Evolutionary conservation across 2,113 vertebrate genomes (phyloP).

Genomic region (Elanoides forficatus): DNA sequence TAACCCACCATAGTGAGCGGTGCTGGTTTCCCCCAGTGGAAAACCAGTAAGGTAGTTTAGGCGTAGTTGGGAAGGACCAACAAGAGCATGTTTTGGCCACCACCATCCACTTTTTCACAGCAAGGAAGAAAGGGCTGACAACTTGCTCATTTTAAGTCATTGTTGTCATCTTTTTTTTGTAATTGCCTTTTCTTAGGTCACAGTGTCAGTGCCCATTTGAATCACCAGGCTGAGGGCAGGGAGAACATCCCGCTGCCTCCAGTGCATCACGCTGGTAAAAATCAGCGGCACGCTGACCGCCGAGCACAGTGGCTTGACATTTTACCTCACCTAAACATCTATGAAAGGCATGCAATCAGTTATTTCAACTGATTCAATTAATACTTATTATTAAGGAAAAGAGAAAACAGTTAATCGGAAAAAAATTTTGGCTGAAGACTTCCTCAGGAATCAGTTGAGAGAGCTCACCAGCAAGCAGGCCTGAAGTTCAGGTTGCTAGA

Average conservation of each 20-base stretch:
- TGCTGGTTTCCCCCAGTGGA: not conserved
- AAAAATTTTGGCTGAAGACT: not conserved
- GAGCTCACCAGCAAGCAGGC: not conserved
- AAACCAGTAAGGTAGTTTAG: not conserved
- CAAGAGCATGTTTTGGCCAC: too few relatives aligned
- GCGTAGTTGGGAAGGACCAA: not conserved
- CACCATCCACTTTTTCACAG: not conserved
- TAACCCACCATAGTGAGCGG: accelerated
- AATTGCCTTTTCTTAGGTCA: not conserved
- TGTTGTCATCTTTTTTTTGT: not conserved
- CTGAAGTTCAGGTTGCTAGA: not conserved
- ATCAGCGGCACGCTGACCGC: accelerated
- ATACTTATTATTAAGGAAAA: not conserved
- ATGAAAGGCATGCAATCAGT: not conserved
- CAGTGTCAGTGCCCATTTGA: not conserved
- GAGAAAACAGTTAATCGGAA: not conserved
- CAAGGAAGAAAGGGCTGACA: not conserved
- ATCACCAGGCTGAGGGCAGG: not conserved
- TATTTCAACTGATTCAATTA: not conserved
- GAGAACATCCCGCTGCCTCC: not conserved
- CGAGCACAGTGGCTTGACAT: not conserved
- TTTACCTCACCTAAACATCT: accelerated
- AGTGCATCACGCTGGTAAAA: accelerated
- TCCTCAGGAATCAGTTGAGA: not conserved
- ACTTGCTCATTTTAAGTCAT: accelerated